A percentile compares a stretch with the other conserved stretches of the same genome.
These are phyloP conservation scores for Sturnus vulgaris DNA, from an alignment of 2,113 vertebrate species.

Conservation along the genomic window DNA sequence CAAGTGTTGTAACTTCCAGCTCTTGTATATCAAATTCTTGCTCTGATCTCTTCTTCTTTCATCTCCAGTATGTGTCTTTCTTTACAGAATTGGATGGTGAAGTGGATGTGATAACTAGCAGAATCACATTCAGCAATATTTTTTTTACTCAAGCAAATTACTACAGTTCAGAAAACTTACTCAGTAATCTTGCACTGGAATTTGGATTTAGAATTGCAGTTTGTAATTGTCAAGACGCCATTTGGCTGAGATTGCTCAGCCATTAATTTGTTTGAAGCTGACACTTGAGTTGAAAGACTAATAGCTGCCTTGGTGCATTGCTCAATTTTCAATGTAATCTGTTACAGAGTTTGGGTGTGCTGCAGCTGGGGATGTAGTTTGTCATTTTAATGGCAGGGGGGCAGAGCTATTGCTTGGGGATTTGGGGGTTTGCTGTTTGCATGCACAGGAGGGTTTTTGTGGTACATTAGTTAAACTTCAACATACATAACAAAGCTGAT, in stretches of 20 bases:
- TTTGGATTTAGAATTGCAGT: conserved; percentile 5
- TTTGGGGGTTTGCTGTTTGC: background rate
- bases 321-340: background rate
- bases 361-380: background rate
- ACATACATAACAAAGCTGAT: background rate
- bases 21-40: conserved; percentile 16
- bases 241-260: background rate
- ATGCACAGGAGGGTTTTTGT: background rate
- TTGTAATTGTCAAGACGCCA: conserved; percentile 15
- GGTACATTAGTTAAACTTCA: background rate
- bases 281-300: conserved; percentile 28
- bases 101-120: background rate
- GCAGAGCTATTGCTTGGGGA: background rate
- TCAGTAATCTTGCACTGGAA: background rate
- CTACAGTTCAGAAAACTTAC: background rate
- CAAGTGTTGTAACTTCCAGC: background rate
- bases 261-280: conserved; percentile 19
- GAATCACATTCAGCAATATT: background rate
- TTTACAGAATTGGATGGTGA: background rate
- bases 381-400: background rate
- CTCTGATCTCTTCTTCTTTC: conserved; percentile 49
- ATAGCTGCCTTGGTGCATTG: background rate
- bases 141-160: background rate
- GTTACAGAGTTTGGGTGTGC: background rate
- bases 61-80: background rate